Evolutionary conservation across 1,140 invertebrate genomes (phyloP).

Genomic region (Leptoteleia sp.): DNA sequence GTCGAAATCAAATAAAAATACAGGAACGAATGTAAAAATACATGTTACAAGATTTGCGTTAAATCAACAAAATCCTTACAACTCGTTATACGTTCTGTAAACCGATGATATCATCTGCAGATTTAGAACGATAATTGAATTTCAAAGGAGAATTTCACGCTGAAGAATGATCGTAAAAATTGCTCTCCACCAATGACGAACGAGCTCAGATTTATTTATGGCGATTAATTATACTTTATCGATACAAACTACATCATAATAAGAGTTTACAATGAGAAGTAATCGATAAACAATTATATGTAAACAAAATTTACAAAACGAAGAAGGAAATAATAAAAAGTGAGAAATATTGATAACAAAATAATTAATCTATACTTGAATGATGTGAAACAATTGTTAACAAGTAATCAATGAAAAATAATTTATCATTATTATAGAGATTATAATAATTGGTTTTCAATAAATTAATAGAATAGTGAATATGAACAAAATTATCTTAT

Average conservation of each 20-base stretch:
- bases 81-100: slow-evolving; percentile 37
- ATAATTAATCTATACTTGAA: too few relatives aligned
- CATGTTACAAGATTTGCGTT: slow-evolving; percentile 16
- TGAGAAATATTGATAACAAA: background rate
- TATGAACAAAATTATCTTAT: too few relatives aligned
- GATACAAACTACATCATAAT: too few relatives aligned
- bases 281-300: background rate
- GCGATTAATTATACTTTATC: slow-evolving; percentile 3
- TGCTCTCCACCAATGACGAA: slow-evolving; percentile 19
- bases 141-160: slow-evolving; percentile 43
- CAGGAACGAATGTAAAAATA: slow-evolving; percentile 8
- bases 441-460: too few relatives aligned
- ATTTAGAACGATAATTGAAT: slow-evolving; percentile 58
- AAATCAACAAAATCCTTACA: slow-evolving; percentile 44
- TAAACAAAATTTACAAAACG: too few relatives aligned
- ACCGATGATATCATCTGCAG: slow-evolving; percentile 46
- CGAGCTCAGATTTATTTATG: slow-evolving; percentile 24
- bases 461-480: too few relatives aligned
- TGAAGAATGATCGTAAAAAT: slow-evolving; percentile 30
- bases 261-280: slow-evolving; percentile 2
- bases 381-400: too few relatives aligned
- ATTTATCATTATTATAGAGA: too few relatives aligned
- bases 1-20: slow-evolving; percentile 5
- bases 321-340: background rate
- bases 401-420: too few relatives aligned